A percentile compares a stretch with the other conserved stretches of the same genome.
Conservation (phyloP, 1,140 invertebrate species). For the Pygmarrhopalites habei region DNA sequence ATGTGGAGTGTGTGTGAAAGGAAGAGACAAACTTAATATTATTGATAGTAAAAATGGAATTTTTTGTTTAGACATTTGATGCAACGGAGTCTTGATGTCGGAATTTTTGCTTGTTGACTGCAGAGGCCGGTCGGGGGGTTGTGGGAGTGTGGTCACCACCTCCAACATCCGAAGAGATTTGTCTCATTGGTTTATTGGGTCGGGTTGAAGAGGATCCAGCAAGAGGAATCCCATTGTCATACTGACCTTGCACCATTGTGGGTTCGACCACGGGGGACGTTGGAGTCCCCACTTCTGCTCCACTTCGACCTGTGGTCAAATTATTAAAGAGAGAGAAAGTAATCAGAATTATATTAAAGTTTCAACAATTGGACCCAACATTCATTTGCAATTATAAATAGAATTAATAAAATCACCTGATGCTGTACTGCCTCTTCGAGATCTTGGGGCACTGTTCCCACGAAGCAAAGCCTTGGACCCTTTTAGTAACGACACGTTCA, state of each 20-base stretch:
- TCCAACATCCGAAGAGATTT: conserved; percentile 22
- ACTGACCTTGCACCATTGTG: not conserved
- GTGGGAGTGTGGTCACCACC: conserved; percentile 22
- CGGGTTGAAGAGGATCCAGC: conserved; percentile 18
- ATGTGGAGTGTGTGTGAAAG: not conserved
- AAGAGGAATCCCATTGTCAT: not conserved
- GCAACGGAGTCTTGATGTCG: conserved; percentile 32
- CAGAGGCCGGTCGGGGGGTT: conserved; percentile 1
- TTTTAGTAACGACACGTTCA: conserved; percentile 39
- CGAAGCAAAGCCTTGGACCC: conserved; percentile 37
- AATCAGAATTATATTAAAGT: no score
- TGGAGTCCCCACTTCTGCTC: not conserved
- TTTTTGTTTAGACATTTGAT: conserved; percentile 28
- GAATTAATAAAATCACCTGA: no score
- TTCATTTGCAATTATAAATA: no score
- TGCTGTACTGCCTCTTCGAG: conserved; percentile 21
- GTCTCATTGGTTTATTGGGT: conserved; percentile 22
- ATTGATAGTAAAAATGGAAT: not conserved
- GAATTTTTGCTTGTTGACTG: conserved; percentile 19
- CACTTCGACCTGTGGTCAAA: no score
- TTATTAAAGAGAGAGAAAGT: no score
- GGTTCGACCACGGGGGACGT: conserved; percentile 1
- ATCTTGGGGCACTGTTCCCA: conserved; percentile 30
- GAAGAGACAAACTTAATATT: no score
- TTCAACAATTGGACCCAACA: no score